phyloP scores from a whole-genome alignment of 2,888 invertebrate species.

The Stenchaetothrips biformis region DNA sequence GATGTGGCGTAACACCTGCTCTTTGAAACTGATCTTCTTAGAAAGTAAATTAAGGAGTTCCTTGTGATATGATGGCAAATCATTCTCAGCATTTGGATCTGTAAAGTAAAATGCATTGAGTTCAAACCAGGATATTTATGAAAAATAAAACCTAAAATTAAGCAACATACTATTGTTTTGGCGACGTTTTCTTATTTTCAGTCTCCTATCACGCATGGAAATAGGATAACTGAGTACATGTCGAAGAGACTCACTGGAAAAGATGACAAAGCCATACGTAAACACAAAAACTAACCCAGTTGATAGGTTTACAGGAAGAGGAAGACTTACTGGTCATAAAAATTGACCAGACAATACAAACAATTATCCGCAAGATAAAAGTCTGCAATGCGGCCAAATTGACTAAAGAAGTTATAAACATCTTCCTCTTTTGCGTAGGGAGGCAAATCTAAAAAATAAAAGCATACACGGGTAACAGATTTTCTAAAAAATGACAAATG shows the following conservation, averaged over 20 bases:
- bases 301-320: neutral
- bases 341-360: neutral
- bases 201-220: neutral
- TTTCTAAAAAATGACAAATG: neutral
- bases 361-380: neutral
- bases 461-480: neutral
- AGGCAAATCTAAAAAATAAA: neutral
- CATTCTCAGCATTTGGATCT: neutral
- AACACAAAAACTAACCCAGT: neutral
- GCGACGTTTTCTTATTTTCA: neutral
- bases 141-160: neutral
- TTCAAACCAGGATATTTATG: neutral
- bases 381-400: neutral
- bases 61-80: neutral
- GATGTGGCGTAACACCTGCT: neutral
- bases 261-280: neutral
- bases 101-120: neutral
- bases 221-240: neutral
- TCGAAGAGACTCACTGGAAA: neutral
- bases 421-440: neutral
- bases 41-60: neutral
- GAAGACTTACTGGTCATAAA: neutral
- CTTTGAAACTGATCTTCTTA: neutral
- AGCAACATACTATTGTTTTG: neutral
- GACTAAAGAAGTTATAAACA: neutral